phyloP scores from a whole-genome alignment of 1,140 invertebrate species.

The Drosophila persimilis region DNA sequence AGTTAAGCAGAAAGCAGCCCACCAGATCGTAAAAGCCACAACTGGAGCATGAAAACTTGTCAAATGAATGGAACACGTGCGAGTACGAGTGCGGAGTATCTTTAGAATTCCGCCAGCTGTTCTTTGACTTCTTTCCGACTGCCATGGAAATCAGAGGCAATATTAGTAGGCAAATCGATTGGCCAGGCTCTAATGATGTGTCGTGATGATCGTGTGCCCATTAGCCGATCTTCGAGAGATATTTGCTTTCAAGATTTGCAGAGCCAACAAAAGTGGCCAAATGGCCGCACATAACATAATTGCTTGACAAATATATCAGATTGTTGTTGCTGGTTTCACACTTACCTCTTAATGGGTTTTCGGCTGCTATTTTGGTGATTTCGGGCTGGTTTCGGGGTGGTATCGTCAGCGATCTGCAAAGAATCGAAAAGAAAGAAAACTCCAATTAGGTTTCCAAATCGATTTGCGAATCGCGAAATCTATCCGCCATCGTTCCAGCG shows the following conservation, averaged over 20 bases:
- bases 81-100: no score
- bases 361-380: neutral
- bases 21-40: constrained; percentile 30
- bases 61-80: neutral
- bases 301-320: constrained; percentile 14
- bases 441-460: constrained; percentile 52
- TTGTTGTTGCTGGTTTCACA: constrained; percentile 33
- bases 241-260: constrained; percentile 4
- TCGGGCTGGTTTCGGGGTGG: neutral
- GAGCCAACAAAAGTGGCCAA: no score
- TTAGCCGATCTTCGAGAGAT: constrained; percentile 11
- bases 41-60: constrained; percentile 54
- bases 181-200: constrained; percentile 4
- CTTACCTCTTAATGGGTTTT: constrained; percentile 46
- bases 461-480: constrained; percentile 33
- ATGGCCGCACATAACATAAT: constrained; percentile 19
- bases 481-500: constrained; percentile 22
- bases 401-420: constrained; percentile 20
- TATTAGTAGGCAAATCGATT: neutral
- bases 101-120: neutral
- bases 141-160: constrained; percentile 3
- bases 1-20: constrained; percentile 27
- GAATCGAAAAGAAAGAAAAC: constrained; percentile 6
- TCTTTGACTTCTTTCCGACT: neutral
- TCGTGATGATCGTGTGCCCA: constrained; percentile 4